Conservation (phyloP, 2,888 invertebrate species). For the Eupithecia abbreviata region DNA sequence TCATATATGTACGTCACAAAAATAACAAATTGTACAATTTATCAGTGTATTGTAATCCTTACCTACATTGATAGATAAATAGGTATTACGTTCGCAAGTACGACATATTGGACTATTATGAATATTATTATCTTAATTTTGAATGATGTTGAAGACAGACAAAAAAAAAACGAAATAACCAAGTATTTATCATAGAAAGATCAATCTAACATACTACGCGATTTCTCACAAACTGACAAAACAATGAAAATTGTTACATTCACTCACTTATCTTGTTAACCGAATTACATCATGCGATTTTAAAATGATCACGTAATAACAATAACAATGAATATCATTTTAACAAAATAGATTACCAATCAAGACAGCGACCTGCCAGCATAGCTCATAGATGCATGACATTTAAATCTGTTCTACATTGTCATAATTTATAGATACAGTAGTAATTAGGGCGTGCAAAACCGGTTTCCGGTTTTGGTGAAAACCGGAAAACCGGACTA, state of each 20-base stretch:
- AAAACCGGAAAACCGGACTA: no score
- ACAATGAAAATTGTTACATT: conserved; percentile 36
- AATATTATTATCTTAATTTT: no score
- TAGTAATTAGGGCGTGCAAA: no score
- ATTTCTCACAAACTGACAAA: conserved; percentile 32
- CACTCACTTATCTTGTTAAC: conserved; percentile 30
- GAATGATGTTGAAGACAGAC: no score
- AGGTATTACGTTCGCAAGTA: neutral
- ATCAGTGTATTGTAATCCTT: neutral
- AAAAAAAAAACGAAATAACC: neutral
- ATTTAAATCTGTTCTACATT: neutral
- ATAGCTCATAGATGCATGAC: conserved; percentile 2
- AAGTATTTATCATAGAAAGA: neutral
- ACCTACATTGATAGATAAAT: neutral
- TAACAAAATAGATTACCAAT: conserved; percentile 32
- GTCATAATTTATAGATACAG: neutral
- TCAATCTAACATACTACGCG: conserved; percentile 11
- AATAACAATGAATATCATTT: conserved; percentile 13
- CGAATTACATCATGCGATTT: conserved; percentile 36
- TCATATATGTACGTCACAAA: neutral
- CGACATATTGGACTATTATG: neutral
- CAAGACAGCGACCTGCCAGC: conserved; percentile 20
- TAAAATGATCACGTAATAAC: conserved; percentile 29
- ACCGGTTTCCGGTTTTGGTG: no score
- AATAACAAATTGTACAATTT: neutral